phyloP scores from a whole-genome alignment of 2,113 vertebrate species.

The Psilopogon haemacephalus region DNA sequence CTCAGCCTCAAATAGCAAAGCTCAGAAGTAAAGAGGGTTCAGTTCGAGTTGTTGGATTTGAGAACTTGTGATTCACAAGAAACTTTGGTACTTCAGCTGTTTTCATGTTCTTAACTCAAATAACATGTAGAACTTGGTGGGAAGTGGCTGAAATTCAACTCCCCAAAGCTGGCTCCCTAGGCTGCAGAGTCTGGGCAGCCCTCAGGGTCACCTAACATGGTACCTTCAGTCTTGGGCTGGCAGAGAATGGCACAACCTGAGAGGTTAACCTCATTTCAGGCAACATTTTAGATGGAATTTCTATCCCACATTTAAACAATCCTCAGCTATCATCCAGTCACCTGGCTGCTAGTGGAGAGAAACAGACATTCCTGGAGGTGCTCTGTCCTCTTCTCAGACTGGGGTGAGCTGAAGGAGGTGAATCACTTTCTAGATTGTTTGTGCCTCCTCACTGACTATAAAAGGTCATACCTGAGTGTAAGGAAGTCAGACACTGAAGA shows the following conservation, averaged over 20 bases:
- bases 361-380: not conserved
- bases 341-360: not conserved
- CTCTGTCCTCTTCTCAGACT: not conserved
- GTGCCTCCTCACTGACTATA: not conserved
- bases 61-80: not conserved
- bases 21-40: not conserved
- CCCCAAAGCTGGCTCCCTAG: not conserved
- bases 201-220: accelerated
- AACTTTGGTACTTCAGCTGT: not conserved
- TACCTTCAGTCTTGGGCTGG: not conserved
- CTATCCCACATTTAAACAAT: not conserved
- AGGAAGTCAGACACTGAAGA: not conserved
- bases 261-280: not conserved
- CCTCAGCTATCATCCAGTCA: not conserved
- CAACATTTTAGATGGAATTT: not conserved
- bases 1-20: not conserved
- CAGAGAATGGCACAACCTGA: not conserved
- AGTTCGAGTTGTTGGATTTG: not conserved
- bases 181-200: not conserved
- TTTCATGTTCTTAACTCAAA: not conserved
- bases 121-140: not conserved
- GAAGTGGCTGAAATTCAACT: not conserved
- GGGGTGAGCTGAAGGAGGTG: not conserved
- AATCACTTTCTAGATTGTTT: not conserved
- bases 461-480: not conserved